Base-by-base conservation (phyloP, 2,797 vertebrate species). In the Lacerta viridis region DNA sequence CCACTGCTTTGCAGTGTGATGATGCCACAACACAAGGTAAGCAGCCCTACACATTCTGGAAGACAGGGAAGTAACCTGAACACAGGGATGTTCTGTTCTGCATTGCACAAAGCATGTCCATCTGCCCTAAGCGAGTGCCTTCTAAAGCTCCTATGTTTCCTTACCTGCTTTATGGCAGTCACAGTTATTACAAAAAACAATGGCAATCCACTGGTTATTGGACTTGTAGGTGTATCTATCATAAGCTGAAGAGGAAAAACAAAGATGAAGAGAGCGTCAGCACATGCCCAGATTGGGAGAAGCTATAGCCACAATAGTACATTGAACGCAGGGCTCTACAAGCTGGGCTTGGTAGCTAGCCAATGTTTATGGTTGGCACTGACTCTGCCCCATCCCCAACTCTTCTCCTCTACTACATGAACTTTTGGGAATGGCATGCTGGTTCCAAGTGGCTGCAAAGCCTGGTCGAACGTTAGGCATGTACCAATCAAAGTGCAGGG, bases 131-230 rank as follows among this genome's bases (percentile, higher is more conserved):
- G 50, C 10, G 74, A 83, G 3, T 59, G 36, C 23, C 5, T 76
- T 25, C 46, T 11, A 4, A 33, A 46, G 4, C 55, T 39, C 5
- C 33, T 5, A 1, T 18, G 17, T 41, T 25, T 76, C 71, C 97
- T 96, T 97, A 99, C 99, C 99, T 99, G 99, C 96, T 99, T 99
- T 93, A 99, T 99, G 95, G 99, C 99, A 15, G 99, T 99, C 94
- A 99, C 98, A 90, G 98, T 98, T 96, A 99, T 99, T 95, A 99
- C 99, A 96, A 99, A 99, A 97, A 99, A 99, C 87, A 99, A 98
- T 84, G 99, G 99, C 96, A 99, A 98, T 94, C 99, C 99, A 87
- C 99, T 99, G 94, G 99, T 99, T 95, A 99, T 96, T 86, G 99
- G 99, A 95, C 99, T 99, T 88, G 99, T 99, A 85, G 99, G 99